Conservation (phyloP, 1,140 invertebrate genomes). For the Tetramorium parvispinum region DNA sequence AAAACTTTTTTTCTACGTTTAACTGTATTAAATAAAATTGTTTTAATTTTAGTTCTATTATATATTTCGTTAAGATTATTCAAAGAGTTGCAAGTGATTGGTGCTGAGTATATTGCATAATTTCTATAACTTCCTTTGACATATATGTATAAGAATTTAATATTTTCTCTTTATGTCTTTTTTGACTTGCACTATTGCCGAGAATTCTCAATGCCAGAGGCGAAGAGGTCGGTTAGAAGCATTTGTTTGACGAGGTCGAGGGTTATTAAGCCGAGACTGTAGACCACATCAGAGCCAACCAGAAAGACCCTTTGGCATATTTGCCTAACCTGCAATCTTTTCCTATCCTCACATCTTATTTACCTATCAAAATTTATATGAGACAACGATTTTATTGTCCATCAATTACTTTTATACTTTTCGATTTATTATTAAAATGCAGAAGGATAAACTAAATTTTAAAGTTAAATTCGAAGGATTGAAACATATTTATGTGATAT, state of each 20-base stretch:
- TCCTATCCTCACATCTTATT: conserved; percentile 57
- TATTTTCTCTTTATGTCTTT: conserved; percentile 39
- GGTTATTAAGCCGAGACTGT: conserved; percentile 84
- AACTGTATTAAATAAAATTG: neutral
- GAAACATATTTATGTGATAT: neutral
- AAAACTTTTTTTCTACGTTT: neutral
- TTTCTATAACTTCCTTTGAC: neutral
- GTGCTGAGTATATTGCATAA: neutral
- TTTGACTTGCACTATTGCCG: conserved; percentile 15
- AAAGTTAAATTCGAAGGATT: neutral
- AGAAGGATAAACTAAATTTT: neutral
- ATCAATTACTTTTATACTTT: neutral
- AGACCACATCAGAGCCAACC: conserved; percentile 85
- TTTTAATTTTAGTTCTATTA: neutral
- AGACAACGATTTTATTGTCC: neutral
- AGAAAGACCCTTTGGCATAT: conserved; percentile 80
- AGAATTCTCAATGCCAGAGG: conserved; percentile 59
- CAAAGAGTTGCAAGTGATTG: neutral
- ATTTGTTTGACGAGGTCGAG: conserved; percentile 85
- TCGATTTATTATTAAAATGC: neutral
- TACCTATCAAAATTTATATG: conserved; percentile 71
- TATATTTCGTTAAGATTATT: neutral
- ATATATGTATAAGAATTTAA: neutral
- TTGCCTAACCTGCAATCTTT: conserved; percentile 72
- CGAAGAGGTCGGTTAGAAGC: conserved; percentile 80